Percentiles rank a stretch among this genome's conserved stretches.
Conservation (phyloP, 2,888 invertebrate species). For the Hirudinaria manillensis region DNA sequence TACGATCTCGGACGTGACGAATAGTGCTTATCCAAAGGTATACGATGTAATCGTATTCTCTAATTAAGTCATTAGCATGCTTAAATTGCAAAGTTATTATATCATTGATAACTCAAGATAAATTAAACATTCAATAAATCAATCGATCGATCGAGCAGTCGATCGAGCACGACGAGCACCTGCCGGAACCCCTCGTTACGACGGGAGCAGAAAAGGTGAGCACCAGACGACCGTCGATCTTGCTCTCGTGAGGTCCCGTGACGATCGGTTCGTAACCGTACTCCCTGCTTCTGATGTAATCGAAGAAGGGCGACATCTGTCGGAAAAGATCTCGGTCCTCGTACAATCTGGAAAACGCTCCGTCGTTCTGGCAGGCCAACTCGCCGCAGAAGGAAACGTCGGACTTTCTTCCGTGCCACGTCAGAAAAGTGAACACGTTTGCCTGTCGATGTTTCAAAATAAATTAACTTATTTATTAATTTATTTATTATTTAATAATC, state of each 20-base stretch:
- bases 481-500: slow-evolving; percentile 13
- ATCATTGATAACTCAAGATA: too few species aligned
- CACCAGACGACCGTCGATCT: slow-evolving; percentile 23
- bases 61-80: too few species aligned
- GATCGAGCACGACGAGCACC: background rate
- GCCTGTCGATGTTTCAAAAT: slow-evolving; percentile 9
- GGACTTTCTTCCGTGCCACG: slow-evolving; percentile 12
- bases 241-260: slow-evolving; percentile 15
- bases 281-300: slow-evolving; percentile 29
- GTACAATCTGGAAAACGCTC: slow-evolving; percentile 31
- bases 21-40: too few species aligned
- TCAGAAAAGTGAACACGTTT: slow-evolving; percentile 36
- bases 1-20: too few species aligned
- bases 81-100: too few species aligned
- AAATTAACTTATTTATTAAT: background rate
- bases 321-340: slow-evolving; percentile 32
- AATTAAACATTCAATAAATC: too few species aligned
- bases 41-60: too few species aligned
- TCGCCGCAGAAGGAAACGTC: slow-evolving; percentile 22
- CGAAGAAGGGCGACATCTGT: slow-evolving; percentile 38
- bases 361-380: slow-evolving; percentile 36
- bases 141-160: too few species aligned
- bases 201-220: slow-evolving; percentile 33
- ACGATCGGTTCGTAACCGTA: slow-evolving; percentile 29
- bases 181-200: background rate